Evolutionary conservation across 2,888 invertebrate genomes (phyloP), one percentile per base, ranked within the genome.

Genomic region (Laothoe populi): DNA sequence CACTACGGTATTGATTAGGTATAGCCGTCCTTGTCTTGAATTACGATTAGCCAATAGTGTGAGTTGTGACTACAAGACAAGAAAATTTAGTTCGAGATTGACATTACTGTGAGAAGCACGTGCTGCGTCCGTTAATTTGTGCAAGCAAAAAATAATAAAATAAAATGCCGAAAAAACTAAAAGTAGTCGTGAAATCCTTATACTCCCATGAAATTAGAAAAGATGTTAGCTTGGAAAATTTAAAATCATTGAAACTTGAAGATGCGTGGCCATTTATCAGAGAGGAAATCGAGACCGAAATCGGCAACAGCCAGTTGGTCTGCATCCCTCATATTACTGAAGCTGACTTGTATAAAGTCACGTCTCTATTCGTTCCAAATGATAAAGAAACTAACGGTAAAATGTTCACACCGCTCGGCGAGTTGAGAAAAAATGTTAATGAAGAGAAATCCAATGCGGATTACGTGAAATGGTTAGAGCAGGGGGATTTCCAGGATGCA

Each of bases 181-280:
- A 93, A 88, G 88, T 87, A 61, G 84, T 92, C 40, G 92, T 92
- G 61, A 93, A 90, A 80, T 93, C 92, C 4, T 71, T 92, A 46
- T 93, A 91, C 72, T 90, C 90, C 11, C 93, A 93, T 70, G 93
- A 93, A 71, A 93, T 91, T 66, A 87, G 93, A 24, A 93, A 93
- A 73, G 93, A 93, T 79, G 92, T 93, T n/a, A 87, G 89, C 70
- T 79, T 93, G 66, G 87, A 86, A 4, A 84, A 74, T 53, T 78
- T 93, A 62, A 88, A 91, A 66, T 93, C 93, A 19, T 75, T 93
- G 10, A 91, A 91, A 69, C 78, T 93, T 48, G 93, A 93, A 67
- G 92, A 93, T 63, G 93, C 93, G 0, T 93, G 93, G 93, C 93
- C 93, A 16, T 93, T 92, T 75, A 93, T 93, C 57, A 84, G 93